These are phyloP conservation scores for Sminthurides bifidus DNA, from an alignment of 1,140 invertebrate species.

Conservation along the genomic window DNA sequence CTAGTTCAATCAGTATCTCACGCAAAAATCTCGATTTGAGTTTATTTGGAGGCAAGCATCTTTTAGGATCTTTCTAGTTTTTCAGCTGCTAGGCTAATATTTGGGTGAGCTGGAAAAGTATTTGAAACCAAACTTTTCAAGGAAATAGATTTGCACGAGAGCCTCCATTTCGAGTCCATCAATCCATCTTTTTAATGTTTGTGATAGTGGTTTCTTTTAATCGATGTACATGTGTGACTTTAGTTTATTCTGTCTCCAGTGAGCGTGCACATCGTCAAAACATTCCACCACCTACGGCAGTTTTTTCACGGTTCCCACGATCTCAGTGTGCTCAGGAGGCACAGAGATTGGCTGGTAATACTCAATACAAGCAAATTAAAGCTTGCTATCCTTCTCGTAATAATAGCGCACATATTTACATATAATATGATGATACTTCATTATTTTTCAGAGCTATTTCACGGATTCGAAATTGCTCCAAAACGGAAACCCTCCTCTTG, in stretches of 20 bases:
- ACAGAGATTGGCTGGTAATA: constrained; percentile 12
- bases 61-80: too few relatives aligned
- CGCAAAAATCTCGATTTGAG: too few relatives aligned
- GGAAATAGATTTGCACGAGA: too few relatives aligned
- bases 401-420: background rate
- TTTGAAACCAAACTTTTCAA: too few relatives aligned
- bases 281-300: constrained; percentile 41
- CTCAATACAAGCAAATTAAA: background rate
- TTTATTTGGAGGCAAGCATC: too few relatives aligned
- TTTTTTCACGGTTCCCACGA: constrained; percentile 34
- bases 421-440: background rate
- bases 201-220: too few relatives aligned
- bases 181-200: too few relatives aligned
- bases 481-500: constrained; percentile 43
- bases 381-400: background rate
- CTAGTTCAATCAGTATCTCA: background rate
- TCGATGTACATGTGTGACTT: too few relatives aligned
- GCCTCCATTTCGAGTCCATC: too few relatives aligned
- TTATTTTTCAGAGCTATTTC: constrained; percentile 11
- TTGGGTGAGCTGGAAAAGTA: too few relatives aligned
- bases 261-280: constrained; percentile 45
- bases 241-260: constrained; percentile 38
- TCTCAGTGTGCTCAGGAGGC: background rate
- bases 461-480: constrained; percentile 16
- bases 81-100: too few relatives aligned